Percentiles rank a stretch among this genome's conserved stretches.
phyloP scores from a whole-genome alignment of 2,888 invertebrate species.

The Apamea epomidion region DNA sequence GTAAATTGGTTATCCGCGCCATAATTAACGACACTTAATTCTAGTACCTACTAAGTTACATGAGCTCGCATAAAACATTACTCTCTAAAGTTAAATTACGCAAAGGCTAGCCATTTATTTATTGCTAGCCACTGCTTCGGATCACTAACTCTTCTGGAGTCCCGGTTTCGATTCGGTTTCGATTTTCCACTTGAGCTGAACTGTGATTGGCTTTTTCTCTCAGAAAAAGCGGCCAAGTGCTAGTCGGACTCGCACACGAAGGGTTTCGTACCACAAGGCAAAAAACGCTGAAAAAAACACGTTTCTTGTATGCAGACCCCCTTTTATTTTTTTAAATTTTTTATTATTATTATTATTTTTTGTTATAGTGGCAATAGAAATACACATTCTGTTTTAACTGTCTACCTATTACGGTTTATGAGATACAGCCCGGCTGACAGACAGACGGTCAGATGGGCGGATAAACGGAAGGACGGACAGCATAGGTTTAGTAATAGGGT shows the following conservation, averaged over 20 bases:
- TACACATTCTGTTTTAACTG: no score
- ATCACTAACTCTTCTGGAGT: conserved; percentile 39
- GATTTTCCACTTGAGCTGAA: conserved; percentile 39
- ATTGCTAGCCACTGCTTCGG: conserved; percentile 22
- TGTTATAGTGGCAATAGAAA: no score
- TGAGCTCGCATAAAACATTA: conserved; percentile 15
- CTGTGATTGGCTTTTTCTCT: conserved; percentile 42
- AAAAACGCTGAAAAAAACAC: neutral
- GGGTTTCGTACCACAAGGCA: neutral
- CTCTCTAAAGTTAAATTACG: conserved; percentile 38
- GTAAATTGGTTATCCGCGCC: neutral
- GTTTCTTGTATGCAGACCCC: no score
- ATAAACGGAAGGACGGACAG: neutral
- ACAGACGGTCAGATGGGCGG: no score
- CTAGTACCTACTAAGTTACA: neutral
- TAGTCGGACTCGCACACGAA: neutral
- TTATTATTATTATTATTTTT: no score
- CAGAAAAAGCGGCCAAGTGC: conserved; percentile 1
- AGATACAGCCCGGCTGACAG: neutral
- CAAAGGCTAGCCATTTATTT: conserved; percentile 28
- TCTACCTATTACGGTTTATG: no score
- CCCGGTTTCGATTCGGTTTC: conserved; percentile 37
- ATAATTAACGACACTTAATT: neutral
- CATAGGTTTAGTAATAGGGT: neutral
- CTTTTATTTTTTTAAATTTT: no score